A percentile compares a stretch with the other conserved stretches of the same genome.
phyloP scores from a whole-genome alignment of 2,888 invertebrate genomes.

The Hoplodrina ambigua region DNA sequence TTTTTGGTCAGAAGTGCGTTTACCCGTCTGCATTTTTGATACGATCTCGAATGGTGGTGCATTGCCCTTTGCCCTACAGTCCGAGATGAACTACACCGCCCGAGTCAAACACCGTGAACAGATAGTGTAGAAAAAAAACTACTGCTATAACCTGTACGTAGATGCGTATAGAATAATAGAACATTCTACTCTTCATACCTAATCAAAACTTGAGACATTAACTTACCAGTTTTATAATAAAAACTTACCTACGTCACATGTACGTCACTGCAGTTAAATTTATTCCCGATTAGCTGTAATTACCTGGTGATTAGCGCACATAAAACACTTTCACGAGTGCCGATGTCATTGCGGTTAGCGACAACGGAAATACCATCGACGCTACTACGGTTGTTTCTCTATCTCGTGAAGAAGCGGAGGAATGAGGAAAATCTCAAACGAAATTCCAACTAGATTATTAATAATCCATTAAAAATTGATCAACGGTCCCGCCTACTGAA shows the following conservation, averaged over 20 bases:
- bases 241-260: conserved; percentile 32
- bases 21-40: conserved; percentile 83
- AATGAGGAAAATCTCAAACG: conserved; percentile 78
- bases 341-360: conserved; percentile 3
- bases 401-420: conserved; percentile 1
- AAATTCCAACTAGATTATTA: conserved; percentile 74
- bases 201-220: conserved; percentile 11
- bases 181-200: conserved; percentile 10
- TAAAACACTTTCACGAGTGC: conserved; percentile 22
- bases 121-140: background rate
- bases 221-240: conserved; percentile 17
- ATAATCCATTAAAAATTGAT: conserved; percentile 77
- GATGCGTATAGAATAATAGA: conserved; percentile 14
- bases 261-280: conserved; percentile 39
- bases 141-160: background rate
- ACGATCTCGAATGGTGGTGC: conserved; percentile 67
- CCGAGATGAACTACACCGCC: conserved; percentile 7
- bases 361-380: conserved; percentile 13
- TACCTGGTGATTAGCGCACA: conserved; percentile 4
- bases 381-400: background rate
- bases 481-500: conserved; percentile 64
- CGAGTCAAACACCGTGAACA: background rate
- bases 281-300: conserved; percentile 24
- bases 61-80: conserved; percentile 77
- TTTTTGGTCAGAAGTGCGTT: conserved; percentile 75